Evolutionary conservation across 2,113 vertebrate species (phyloP).

Genomic region (Coptodon rendalli): DNA sequence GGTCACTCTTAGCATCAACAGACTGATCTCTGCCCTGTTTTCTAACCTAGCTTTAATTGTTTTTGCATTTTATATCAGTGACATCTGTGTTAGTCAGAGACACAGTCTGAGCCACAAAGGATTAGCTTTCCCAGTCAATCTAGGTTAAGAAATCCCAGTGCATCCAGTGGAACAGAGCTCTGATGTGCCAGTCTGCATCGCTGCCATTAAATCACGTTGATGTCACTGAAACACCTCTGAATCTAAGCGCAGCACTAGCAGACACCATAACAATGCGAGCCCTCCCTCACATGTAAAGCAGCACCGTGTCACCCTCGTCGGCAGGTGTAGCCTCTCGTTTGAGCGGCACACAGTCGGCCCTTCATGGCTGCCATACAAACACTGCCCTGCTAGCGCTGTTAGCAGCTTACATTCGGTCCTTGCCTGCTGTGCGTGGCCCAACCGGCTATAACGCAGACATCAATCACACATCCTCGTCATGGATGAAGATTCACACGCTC

Average conservation of each 20-base stretch:
- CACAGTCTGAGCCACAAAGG: background rate
- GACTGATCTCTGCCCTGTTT: background rate
- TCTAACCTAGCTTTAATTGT: background rate
- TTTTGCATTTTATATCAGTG: background rate
- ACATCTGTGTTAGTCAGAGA: background rate
- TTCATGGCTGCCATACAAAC: background rate
- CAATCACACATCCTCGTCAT: slow-evolving; percentile 1
- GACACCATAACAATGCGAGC: background rate
- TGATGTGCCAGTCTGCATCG: slow-evolving; percentile 1
- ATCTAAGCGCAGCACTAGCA: background rate
- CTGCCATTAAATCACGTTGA: background rate
- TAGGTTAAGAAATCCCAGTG: background rate
- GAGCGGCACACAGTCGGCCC: background rate
- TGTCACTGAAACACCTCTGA: background rate
- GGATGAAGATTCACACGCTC: background rate
- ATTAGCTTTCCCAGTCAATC: background rate
- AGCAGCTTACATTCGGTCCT: slow-evolving; percentile 33
- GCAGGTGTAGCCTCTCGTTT: slow-evolving; percentile 33
- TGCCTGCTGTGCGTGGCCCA: slow-evolving; percentile 27
- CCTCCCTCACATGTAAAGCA: background rate
- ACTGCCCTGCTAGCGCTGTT: slow-evolving; percentile 33
- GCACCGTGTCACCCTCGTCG: slow-evolving; percentile 7
- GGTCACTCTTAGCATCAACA: background rate
- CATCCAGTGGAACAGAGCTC: background rate
- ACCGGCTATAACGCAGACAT: background rate